Evolutionary conservation across 2,888 invertebrate genomes (phyloP).

Genomic region (Automeris io): DNA sequence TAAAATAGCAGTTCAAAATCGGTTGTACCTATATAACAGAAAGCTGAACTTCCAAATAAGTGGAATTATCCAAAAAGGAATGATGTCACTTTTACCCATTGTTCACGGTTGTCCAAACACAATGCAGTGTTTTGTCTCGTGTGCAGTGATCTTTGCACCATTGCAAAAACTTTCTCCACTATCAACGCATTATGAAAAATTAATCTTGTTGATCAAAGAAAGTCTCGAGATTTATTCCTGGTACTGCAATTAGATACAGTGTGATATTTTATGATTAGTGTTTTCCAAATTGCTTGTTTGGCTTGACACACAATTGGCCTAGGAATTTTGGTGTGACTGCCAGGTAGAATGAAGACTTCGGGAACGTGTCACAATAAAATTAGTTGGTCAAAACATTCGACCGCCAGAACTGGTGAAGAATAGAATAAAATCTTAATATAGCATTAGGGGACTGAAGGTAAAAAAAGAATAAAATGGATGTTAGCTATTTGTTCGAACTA

Average conservation of each 20-base stretch:
- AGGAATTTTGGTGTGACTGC: no score
- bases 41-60: background rate
- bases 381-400: no score
- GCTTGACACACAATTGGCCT: no score
- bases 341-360: no score
- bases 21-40: no score
- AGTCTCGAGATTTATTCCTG: conserved; percentile 9
- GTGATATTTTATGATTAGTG: background rate
- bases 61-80: background rate
- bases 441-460: no score
- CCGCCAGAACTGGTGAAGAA: no score
- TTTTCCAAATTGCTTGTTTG: background rate
- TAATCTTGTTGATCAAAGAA: conserved; percentile 27
- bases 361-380: no score
- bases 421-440: no score
- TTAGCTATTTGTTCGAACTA: no score
- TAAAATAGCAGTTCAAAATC: no score
- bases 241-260: background rate
- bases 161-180: conserved; percentile 31
- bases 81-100: conserved; percentile 13
- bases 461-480: no score
- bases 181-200: conserved; percentile 31
- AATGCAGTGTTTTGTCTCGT: conserved; percentile 22
- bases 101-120: conserved; percentile 16
- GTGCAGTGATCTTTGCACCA: conserved; percentile 27